phyloP scores from a whole-genome alignment of 1,140 invertebrate genomes.

The Laupala kohalensis region DNA sequence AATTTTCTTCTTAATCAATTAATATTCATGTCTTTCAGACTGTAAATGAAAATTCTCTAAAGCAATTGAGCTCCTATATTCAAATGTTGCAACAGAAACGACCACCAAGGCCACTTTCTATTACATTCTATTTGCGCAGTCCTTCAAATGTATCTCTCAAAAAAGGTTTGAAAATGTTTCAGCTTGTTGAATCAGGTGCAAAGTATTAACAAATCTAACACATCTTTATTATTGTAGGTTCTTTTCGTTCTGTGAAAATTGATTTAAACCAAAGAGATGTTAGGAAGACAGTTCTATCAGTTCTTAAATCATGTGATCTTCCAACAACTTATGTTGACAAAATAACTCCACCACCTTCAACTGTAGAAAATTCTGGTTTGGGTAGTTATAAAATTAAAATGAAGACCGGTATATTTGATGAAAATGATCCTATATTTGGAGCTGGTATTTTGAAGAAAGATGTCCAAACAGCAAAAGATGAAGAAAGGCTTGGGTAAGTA shows the following conservation, averaged over 20 bases:
- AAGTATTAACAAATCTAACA: background rate
- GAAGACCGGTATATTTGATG: too few relatives aligned
- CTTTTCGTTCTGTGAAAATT: conserved; percentile 59
- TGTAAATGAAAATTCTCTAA: conserved; percentile 82
- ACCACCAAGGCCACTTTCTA: conserved; percentile 38
- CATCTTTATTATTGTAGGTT: conserved; percentile 33
- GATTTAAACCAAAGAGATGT: conserved; percentile 51
- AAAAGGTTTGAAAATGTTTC: background rate
- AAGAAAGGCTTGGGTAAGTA: conserved; percentile 28
- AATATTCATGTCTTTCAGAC: conserved; percentile 34
- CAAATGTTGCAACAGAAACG: conserved; percentile 53
- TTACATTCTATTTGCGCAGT: conserved; percentile 55
- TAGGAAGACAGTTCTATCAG: conserved; percentile 55
- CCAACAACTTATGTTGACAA: conserved; percentile 72
- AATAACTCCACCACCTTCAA: conserved; percentile 28
- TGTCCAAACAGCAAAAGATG: conserved; percentile 35
- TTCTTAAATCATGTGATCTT: conserved; percentile 67
- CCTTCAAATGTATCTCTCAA: conserved; percentile 9
- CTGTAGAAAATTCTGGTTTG: background rate
- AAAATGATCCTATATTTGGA: conserved; percentile 38
- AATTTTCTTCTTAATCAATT: background rate
- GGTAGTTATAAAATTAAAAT: background rate
- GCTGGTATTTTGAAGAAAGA: conserved; percentile 35
- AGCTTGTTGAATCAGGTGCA: background rate
- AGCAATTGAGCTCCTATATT: conserved; percentile 71